Base-by-base conservation (phyloP, 2,113 vertebrate species). In the Otis tarda region DNA sequence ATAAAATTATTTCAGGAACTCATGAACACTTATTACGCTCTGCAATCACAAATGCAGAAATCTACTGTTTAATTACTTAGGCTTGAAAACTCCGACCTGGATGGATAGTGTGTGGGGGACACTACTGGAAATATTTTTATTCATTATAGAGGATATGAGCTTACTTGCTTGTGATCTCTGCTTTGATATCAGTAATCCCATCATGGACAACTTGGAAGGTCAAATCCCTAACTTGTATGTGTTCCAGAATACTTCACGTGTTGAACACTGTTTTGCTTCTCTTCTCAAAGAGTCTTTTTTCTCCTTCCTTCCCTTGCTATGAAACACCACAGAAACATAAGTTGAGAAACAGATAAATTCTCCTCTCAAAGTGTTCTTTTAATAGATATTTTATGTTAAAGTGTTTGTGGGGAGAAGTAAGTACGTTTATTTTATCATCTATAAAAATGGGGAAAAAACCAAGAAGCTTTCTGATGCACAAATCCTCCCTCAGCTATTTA, bases 101-200 rank as follows among this genome's bases (percentile, higher is more conserved):
- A 43, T 19, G 35, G 63, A 52, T 11, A 68, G 57, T 19, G n/a
- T 0, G 6, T 24, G 73, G 33, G 47, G 53, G 55, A 77, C 57
- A 64, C 39, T 55, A 7, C 50, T 81, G 74, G 92, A 89, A 89
- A 87, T 79, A 73, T 43, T 91, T 88, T 73, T 22, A 28, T 79
- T 87, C 71, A 71, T 94, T 75, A 79, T 19, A 57, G 83, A 90
- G 86, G 92, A 90, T 89, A 67, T 87, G 92, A 92, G 33, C 67
- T 83, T 74, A 41, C 49, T 78, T 21, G 57, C 69, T 87, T 71
- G 79, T 81, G 85, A 94, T 89, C 73, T 87, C 86, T 78, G 86
- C 93, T 96, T 96, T 96, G 93, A 94, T 91, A 83, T 8, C 59
- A 83, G 59, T 61, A 96, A 94, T 94, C 73, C 77, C 86, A 90